These are phyloP conservation scores for Tragulus kanchil DNA, from an alignment of 2,113 vertebrate genomes.

Conservation along the genomic window DNA sequence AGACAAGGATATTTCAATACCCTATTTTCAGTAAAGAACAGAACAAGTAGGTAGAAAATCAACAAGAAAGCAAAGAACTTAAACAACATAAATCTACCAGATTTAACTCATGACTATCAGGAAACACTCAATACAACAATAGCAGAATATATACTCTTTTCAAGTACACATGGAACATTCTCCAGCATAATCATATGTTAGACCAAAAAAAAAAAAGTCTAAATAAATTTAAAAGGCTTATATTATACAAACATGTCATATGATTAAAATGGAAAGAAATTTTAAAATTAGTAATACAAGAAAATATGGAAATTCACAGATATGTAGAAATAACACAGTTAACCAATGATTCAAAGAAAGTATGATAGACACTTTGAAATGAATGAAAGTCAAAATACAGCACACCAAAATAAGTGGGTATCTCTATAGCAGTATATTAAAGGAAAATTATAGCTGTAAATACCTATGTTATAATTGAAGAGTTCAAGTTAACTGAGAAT, in stretches of 20 bases:
- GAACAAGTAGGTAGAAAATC: background rate
- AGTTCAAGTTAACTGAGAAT: background rate
- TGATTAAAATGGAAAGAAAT: background rate
- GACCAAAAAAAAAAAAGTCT: background rate
- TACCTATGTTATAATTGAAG: background rate
- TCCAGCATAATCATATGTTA: background rate
- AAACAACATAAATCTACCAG: background rate
- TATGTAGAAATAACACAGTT: background rate
- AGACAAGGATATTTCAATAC: background rate
- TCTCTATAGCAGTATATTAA: background rate
- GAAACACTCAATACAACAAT: background rate
- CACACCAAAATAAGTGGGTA: background rate
- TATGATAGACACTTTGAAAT: background rate
- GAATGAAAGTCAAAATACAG: slow-evolving; percentile 24
- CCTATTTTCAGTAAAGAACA: background rate
- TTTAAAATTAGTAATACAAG: background rate
- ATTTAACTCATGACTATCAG: background rate
- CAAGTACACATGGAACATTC: background rate
- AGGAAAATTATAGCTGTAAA: background rate
- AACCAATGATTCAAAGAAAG: background rate
- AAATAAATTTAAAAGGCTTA: background rate
- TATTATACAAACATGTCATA: background rate
- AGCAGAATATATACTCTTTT: background rate
- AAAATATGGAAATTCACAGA: background rate
- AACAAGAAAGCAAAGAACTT: background rate